Conservation (phyloP, 53 echinoderm and acorn worm species). For the Stichopus horrens region DNA sequence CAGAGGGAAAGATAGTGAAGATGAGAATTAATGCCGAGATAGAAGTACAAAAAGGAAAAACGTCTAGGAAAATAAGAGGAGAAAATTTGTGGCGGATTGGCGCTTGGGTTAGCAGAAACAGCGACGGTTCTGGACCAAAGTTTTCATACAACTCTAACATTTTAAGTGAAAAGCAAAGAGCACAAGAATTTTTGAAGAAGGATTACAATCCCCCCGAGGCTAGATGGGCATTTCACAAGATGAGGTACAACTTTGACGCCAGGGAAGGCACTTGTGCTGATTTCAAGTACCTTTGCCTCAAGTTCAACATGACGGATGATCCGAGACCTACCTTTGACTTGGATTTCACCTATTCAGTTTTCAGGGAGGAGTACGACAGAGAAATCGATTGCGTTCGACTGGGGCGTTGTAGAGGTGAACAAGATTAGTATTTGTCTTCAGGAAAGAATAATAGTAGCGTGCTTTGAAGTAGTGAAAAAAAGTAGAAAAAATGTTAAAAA, state of each 20-base stretch:
- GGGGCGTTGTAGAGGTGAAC: conserved; percentile 14
- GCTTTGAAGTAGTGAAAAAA: too few species aligned
- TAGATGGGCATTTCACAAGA: conserved; percentile 12
- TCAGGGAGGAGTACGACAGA: background rate
- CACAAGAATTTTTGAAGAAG: background rate
- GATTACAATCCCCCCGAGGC: background rate
- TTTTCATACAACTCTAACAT: conserved; percentile 20
- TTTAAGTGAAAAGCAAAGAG: conserved; percentile 2
- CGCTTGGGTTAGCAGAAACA: conserved; percentile 45
- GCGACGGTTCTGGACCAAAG: conserved; percentile 22
- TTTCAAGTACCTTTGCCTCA: background rate
- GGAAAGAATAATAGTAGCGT: too few species aligned
- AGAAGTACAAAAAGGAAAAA: conserved; percentile 2
- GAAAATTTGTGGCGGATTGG: conserved; percentile 30
- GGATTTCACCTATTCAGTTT: conserved; percentile 10
- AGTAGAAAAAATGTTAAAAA: background rate
- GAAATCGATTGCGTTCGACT: conserved; percentile 4
- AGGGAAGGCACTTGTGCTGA: background rate
- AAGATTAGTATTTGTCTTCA: too few species aligned
- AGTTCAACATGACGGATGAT: background rate
- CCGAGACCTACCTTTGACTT: background rate
- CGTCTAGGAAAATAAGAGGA: conserved; percentile 11
- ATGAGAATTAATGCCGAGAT: background rate
- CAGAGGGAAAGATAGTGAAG: conserved; percentile 10
- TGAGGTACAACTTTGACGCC: conserved; percentile 10